Conservation (phyloP, 35 echinoderm and acorn worm species). For the Apostichopus parvimensis region DNA sequence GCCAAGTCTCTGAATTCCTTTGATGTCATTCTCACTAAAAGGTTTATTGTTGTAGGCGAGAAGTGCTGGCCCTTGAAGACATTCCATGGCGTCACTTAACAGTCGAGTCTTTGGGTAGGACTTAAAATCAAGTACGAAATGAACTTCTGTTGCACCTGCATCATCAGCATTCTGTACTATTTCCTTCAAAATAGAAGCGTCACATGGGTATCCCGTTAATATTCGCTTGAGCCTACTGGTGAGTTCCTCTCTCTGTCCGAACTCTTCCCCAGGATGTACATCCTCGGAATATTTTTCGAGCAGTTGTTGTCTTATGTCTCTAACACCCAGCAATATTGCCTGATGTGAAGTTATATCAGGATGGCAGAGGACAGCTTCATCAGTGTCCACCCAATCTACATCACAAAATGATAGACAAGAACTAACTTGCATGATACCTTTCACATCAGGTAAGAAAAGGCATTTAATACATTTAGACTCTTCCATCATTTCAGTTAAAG, state of each 20-base stretch:
- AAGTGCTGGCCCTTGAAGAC: conserved; percentile 71
- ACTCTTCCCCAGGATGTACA: conserved; percentile 34
- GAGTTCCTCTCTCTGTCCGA: conserved; percentile 89
- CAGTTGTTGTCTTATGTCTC: conserved; percentile 52
- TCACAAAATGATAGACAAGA: conserved; percentile 60
- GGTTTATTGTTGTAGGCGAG: conserved; percentile 75
- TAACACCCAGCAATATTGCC: conserved; percentile 48
- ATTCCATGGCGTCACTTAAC: conserved; percentile 57
- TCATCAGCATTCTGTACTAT: conserved; percentile 97
- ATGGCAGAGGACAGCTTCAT: conserved; percentile 44
- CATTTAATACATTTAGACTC: background rate
- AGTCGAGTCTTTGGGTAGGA: conserved; percentile 46
- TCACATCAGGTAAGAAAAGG: conserved; percentile 57
- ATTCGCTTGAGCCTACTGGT: conserved; percentile 79
- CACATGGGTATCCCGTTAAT: conserved; percentile 70
- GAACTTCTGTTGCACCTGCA: conserved; percentile 81
- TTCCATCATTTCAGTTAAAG: conserved; percentile 3
- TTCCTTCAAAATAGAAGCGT: conserved; percentile 83
- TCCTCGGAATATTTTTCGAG: conserved; percentile 46
- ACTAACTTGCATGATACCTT: conserved; percentile 3
- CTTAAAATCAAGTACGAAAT: conserved; percentile 74
- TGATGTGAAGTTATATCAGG: conserved; percentile 10
- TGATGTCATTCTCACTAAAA: conserved; percentile 72
- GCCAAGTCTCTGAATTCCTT: conserved; percentile 83
- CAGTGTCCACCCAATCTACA: conserved; percentile 62